These are phyloP conservation scores for Drosophila siamana DNA, from an alignment of 2,888 invertebrate genomes.

Conservation along the genomic window DNA sequence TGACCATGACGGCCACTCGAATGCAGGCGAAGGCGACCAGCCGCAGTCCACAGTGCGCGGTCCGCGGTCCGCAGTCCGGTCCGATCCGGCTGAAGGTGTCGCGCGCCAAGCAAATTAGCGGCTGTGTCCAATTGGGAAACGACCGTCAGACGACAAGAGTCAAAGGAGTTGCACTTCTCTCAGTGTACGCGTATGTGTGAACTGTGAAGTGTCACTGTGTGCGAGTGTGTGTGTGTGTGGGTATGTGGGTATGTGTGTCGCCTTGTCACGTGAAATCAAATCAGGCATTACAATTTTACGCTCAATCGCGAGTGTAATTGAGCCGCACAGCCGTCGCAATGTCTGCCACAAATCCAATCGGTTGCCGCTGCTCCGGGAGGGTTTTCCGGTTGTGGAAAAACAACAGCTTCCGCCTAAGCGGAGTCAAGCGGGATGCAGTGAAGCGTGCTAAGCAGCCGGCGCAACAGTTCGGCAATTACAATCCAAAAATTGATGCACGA, in stretches of 20 bases:
- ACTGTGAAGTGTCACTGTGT: too few relatives aligned
- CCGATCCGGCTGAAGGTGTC: slow-evolving; percentile 59
- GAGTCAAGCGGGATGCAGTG: slow-evolving; percentile 37
- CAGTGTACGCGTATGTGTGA: slow-evolving; percentile 2
- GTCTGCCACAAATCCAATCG: slow-evolving; percentile 78
- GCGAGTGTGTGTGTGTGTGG: slow-evolving; percentile 10
- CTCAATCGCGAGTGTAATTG: slow-evolving; percentile 84
- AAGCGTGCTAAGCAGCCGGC: slow-evolving; percentile 69
- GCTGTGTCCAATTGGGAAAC: slow-evolving; percentile 82
- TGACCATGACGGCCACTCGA: slow-evolving; percentile 69
- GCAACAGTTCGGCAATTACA: slow-evolving; percentile 52
- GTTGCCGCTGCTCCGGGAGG: slow-evolving; percentile 40
- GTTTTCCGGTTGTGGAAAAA: slow-evolving; percentile 68
- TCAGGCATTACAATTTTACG: slow-evolving; percentile 85
- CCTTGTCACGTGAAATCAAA: slow-evolving; percentile 81
- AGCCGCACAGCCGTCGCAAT: slow-evolving; percentile 81
- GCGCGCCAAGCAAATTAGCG: slow-evolving; percentile 83
- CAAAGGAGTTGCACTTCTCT: slow-evolving; percentile 13
- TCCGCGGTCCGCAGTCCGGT: neutral
- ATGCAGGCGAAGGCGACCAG: slow-evolving; percentile 27
- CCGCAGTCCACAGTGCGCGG: neutral
- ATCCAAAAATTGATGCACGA: neutral
- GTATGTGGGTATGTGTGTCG: slow-evolving; percentile 40
- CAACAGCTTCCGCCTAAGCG: slow-evolving; percentile 63
- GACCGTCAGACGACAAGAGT: slow-evolving; percentile 47